A percentile compares a stretch with the other conserved stretches of the same genome.
Conservation (phyloP, 2,797 vertebrate species). For the Cephalopachus bancanus region DNA sequence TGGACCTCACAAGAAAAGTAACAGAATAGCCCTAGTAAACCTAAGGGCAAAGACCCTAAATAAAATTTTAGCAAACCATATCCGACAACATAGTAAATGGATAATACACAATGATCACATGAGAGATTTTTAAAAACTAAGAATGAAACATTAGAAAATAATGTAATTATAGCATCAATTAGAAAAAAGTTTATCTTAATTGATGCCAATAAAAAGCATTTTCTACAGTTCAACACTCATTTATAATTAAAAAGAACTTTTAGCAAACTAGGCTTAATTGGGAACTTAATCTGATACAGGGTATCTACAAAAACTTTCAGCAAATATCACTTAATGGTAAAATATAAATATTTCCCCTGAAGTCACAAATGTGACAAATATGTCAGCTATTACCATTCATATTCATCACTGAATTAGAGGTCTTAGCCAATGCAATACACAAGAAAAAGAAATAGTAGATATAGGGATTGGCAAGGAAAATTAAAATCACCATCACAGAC, state of each 20-base stretch:
- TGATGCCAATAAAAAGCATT: background rate
- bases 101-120: background rate
- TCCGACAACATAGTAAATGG: background rate
- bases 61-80: background rate
- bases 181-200: background rate
- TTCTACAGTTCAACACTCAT: background rate
- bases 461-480: background rate
- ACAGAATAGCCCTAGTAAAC: background rate
- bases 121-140: background rate
- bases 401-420: background rate
- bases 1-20: background rate
- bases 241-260: background rate
- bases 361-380: background rate
- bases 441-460: background rate
- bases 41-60: background rate
- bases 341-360: background rate
- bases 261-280: background rate
- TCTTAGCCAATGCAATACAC: background rate
- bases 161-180: background rate
- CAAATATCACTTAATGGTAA: background rate
- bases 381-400: background rate
- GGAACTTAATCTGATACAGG: background rate
- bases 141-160: background rate
- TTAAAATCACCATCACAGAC: background rate
- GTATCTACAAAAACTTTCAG: background rate